A percentile compares a stretch with the other conserved stretches of the same genome.
These are phyloP conservation scores for Dunckerocampus dactyliophorus DNA, from an alignment of 2,113 vertebrate genomes.

Conservation along the genomic window DNA sequence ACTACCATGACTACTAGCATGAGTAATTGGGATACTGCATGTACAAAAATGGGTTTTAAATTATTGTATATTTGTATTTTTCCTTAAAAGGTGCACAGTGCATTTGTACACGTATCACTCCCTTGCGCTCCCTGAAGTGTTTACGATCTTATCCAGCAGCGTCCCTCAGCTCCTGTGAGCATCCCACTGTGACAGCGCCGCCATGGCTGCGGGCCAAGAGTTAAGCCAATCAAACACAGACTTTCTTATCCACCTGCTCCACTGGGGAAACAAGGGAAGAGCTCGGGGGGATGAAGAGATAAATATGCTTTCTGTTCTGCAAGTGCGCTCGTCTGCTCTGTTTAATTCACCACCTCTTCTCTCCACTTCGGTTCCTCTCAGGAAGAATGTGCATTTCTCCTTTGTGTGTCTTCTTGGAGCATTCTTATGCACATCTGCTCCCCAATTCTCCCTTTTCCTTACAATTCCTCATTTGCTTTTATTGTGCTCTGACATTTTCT, in stretches of 20 bases:
- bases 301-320: conserved; percentile 50
- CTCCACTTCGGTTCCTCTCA: conserved; percentile 31
- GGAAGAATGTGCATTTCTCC: conserved; percentile 16
- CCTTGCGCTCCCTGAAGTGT: neutral
- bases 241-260: conserved; percentile 55
- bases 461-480: conserved; percentile 13
- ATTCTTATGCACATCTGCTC: conserved; percentile 3
- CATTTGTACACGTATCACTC: neutral
- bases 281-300: conserved; percentile 47
- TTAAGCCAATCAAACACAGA: conserved; percentile 56
- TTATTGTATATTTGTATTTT: neutral
- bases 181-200: conserved; percentile 35
- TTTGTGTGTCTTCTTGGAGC: conserved; percentile 12
- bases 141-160: conserved; percentile 40
- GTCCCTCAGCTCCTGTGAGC: conserved; percentile 37
- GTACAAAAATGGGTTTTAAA: neutral
- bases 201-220: conserved; percentile 40
- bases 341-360: conserved; percentile 37
- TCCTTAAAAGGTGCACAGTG: neutral
- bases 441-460: conserved; percentile 2
- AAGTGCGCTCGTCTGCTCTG: conserved; percentile 41
- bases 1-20: no score
- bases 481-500: conserved; percentile 18
- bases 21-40: neutral
- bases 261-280: conserved; percentile 48